phyloP scores from a whole-genome alignment of 2,113 vertebrate species.

The Semicossyphus pulcher region DNA sequence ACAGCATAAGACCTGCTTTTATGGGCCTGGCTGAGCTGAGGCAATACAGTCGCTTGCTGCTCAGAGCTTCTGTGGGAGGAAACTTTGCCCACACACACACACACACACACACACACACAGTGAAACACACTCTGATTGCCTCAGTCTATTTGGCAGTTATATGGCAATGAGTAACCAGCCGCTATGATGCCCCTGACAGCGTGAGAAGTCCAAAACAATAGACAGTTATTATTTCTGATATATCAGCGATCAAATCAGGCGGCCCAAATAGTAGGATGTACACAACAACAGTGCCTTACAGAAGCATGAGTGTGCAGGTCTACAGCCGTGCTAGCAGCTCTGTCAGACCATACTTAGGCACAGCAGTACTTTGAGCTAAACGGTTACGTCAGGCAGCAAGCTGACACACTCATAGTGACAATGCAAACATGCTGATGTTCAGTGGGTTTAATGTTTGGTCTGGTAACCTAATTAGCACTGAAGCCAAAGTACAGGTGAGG shows the following conservation, averaged over 20 bases:
- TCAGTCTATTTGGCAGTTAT: conserved; percentile 39
- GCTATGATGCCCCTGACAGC: conserved; percentile 32
- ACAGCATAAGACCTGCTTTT: conserved; percentile 61
- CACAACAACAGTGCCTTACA: not conserved
- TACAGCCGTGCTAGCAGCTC: not conserved
- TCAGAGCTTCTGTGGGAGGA: conserved; percentile 35
- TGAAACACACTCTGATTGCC: conserved; percentile 8
- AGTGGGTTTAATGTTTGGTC: too few relatives aligned
- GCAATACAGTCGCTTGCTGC: not conserved
- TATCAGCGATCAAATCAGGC: not conserved
- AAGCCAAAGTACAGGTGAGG: conserved; percentile 3
- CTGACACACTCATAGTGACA: not conserved
- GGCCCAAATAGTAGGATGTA: not conserved
- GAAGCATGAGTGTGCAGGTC: not conserved
- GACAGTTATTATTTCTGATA: not conserved
- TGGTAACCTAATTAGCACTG: not conserved
- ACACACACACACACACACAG: not conserved
- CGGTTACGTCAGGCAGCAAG: not conserved
- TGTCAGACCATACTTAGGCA: not conserved
- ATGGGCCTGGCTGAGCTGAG: conserved; percentile 37
- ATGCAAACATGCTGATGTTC: not conserved
- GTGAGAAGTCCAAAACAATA: conserved; percentile 33
- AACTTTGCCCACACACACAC: conserved; percentile 36
- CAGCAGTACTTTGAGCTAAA: not conserved
- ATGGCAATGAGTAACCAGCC: conserved; percentile 38